Evolutionary conservation across 2,888 invertebrate species (phyloP).

Genomic region (Apamea sordens): DNA sequence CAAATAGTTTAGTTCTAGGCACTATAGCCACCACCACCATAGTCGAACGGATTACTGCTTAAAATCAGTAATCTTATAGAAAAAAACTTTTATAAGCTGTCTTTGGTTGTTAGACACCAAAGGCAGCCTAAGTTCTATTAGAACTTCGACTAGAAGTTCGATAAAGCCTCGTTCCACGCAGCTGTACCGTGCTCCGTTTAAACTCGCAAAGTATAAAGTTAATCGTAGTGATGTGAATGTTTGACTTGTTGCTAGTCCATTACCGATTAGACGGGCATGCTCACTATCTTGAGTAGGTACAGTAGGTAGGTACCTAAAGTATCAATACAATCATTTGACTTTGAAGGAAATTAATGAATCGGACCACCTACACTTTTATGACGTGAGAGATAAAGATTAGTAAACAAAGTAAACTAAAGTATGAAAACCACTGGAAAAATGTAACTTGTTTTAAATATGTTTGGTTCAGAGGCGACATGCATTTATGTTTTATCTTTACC

Average conservation of each 20-base stretch:
- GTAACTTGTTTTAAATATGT: not conserved
- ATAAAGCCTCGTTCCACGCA: not conserved
- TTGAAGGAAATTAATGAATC: not conserved
- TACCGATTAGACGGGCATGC: not conserved
- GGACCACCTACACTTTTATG: not conserved
- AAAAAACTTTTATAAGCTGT: not conserved
- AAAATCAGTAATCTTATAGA: not conserved
- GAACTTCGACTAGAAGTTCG: not conserved
- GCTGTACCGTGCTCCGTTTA: not conserved
- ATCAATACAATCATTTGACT: slow-evolving; percentile 7
- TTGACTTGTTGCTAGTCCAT: slow-evolving; percentile 7
- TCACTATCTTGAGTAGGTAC: slow-evolving; percentile 10
- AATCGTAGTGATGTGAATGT: slow-evolving; percentile 7
- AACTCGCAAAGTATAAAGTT: not conserved
- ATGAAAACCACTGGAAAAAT: not conserved
- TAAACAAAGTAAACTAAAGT: not conserved
- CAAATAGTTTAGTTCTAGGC: too few relatives aligned
- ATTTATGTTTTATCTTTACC: not conserved
- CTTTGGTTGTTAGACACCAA: not conserved
- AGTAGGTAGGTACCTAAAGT: not conserved
- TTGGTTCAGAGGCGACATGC: not conserved
- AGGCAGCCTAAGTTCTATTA: too few relatives aligned
- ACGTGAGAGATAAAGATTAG: not conserved
- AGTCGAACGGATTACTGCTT: too few relatives aligned
- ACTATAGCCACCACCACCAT: too few relatives aligned